Evolutionary conservation across 2,113 vertebrate species (phyloP), one percentile per base, ranked within the genome.

Genomic region (Oophaga pumilio): DNA sequence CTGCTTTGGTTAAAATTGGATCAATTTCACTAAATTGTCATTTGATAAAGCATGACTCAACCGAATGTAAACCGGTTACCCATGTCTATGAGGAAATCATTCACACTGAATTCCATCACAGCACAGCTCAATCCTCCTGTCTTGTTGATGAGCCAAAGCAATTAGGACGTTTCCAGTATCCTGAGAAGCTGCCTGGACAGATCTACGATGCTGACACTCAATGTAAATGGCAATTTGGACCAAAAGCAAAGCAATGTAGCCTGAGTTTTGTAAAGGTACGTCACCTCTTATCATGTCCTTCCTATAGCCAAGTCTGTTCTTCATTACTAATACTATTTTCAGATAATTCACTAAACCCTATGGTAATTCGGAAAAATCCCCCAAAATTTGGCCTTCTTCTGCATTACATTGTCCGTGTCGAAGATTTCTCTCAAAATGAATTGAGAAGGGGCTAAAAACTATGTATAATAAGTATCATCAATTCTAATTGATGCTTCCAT

Each of bases 211-310:
- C 97, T 0, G 96, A 99, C 94, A 99, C 95, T 2, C 98, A 99
- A 92, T 99, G 98, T 96, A 98, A 99, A 92, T 99, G 98, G 98
- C 98, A 99, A 90, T 99, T 99, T 92, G 98, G 98, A 92, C 95
- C 96, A 86, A 98, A 97, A 92, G 97, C 98, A 89, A 97, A 97
- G 92, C 92, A 98, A 0, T 99, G 98, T 93, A 95, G 95, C 91
- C 95, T 98, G 89, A 97, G 97, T 90, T 98, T 99, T 91, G 96
- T 96, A 13, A 99, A 98, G 98, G 97, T 98, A 95, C 91, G 90
- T 89, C 2, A 49, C 22, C 52, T 84, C 8, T 56, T 73, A 53
- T 24, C 22, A 79, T 57, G 24, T 79, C 7, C 28, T 24, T 79
- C 3, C 53, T 57, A 11, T 28, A 57, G 76, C n/a, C 69, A 26